phyloP scores from a whole-genome alignment of 1,140 invertebrate species.

The Potamilus streckersoni region DNA sequence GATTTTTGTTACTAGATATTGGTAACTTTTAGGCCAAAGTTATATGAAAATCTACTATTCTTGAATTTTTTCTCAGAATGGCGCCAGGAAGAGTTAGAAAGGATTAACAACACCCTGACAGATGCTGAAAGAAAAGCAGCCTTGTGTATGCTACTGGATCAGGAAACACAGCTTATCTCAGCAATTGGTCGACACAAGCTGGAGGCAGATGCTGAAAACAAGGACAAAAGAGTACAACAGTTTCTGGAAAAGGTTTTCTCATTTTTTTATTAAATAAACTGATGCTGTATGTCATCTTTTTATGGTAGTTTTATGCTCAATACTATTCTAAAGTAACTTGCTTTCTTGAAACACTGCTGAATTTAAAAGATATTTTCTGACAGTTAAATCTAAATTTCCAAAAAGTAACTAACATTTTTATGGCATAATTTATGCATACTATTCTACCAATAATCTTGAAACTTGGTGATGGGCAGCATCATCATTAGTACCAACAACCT shows the following conservation, averaged over 20 bases:
- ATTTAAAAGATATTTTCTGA: neutral
- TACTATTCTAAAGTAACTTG: too few species aligned
- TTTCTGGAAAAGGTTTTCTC: constrained; percentile 65
- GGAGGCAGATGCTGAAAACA: constrained; percentile 63
- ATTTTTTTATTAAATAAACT: neutral
- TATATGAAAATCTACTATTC: neutral
- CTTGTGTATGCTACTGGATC: constrained; percentile 66
- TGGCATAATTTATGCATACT: too few species aligned
- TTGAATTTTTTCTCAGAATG: constrained; percentile 55
- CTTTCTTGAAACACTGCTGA: neutral
- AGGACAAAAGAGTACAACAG: constrained; percentile 59
- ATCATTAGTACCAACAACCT: too few species aligned
- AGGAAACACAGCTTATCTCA: constrained; percentile 67
- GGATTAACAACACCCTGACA: constrained; percentile 59
- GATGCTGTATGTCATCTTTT: too few species aligned
- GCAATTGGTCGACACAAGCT: constrained; percentile 67
- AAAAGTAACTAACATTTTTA: too few species aligned
- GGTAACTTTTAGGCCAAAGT: neutral
- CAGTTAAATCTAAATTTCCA: neutral
- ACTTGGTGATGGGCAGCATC: too few species aligned
- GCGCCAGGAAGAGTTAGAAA: constrained; percentile 64
- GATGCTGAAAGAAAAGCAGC: constrained; percentile 68
- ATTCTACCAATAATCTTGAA: too few species aligned
- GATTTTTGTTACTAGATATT: too few species aligned
- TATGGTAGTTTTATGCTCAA: too few species aligned